phyloP scores from a whole-genome alignment of 2,797 vertebrate genomes.

The Enteromius viviparus region DNA sequence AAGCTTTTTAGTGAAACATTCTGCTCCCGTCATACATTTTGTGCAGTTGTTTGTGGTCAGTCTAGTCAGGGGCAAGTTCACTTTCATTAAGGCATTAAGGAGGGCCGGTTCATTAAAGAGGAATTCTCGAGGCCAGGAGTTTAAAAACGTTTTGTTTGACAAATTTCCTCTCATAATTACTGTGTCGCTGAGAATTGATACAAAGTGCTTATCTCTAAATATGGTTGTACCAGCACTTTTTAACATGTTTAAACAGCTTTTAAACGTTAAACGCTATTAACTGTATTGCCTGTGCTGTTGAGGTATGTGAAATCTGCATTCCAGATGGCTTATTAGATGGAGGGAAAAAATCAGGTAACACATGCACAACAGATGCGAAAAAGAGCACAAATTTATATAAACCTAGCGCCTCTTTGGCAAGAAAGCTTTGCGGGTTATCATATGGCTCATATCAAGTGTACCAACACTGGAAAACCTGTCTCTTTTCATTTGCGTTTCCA shows the following conservation, averaged over 20 bases:
- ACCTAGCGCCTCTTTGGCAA: slow-evolving; percentile 50
- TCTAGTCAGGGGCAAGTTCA: slow-evolving; percentile 14
- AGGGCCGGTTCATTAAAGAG: slow-evolving; percentile 27
- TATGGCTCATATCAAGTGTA: slow-evolving; percentile 22
- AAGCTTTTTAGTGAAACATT: not conserved
- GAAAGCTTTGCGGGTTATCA: slow-evolving; percentile 36
- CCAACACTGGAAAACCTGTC: slow-evolving; percentile 18
- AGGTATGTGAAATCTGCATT: slow-evolving; percentile 66
- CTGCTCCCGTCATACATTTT: not conserved
- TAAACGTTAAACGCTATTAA: slow-evolving; percentile 50
- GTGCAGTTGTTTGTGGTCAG: not conserved
- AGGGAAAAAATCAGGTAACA: slow-evolving; percentile 57
- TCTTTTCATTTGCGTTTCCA: not conserved
- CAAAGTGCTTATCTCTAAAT: slow-evolving; percentile 44
- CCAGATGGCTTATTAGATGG: slow-evolving; percentile 59
- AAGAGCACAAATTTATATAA: slow-evolving; percentile 53
- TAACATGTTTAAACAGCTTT: slow-evolving; percentile 53
- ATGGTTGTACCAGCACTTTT: slow-evolving; percentile 44
- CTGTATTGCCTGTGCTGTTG: slow-evolving; percentile 52
- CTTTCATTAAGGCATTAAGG: slow-evolving; percentile 5
- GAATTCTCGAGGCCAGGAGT: slow-evolving; percentile 27
- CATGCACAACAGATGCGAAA: slow-evolving; percentile 63
- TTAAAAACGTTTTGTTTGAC: slow-evolving; percentile 41
- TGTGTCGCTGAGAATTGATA: slow-evolving; percentile 28
- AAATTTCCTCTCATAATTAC: slow-evolving; percentile 45